phyloP scores from a whole-genome alignment of 2,888 invertebrate species.

The Carpatolechia fugitivella region DNA sequence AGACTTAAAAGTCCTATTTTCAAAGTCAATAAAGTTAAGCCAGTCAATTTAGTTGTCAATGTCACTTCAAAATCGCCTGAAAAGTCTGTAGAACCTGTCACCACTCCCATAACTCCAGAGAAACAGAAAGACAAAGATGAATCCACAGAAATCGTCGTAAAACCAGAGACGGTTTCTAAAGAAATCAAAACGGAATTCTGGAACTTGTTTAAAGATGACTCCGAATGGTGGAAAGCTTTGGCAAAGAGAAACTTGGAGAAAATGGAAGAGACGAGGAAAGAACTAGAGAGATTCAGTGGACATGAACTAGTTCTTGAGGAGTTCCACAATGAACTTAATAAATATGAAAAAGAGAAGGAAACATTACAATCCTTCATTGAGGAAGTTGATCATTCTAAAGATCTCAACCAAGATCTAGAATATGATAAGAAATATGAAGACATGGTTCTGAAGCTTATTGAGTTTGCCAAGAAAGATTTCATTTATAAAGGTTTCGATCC shows the following conservation, averaged over 20 bases:
- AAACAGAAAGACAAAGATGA: slow-evolving; percentile 53
- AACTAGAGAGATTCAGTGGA: slow-evolving; percentile 68
- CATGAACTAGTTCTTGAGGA: slow-evolving; percentile 66
- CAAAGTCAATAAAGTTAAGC: slow-evolving; percentile 61
- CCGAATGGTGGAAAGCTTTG: slow-evolving; percentile 71
- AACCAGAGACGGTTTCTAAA: slow-evolving; percentile 42
- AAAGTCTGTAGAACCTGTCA: slow-evolving; percentile 26
- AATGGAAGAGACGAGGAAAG: slow-evolving; percentile 68
- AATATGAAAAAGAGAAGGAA: slow-evolving; percentile 59
- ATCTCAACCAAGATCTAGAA: slow-evolving; percentile 58
- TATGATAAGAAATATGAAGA: slow-evolving; percentile 72
- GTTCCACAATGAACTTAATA: slow-evolving; percentile 54
- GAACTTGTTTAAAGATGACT: slow-evolving; percentile 70
- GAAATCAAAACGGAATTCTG: slow-evolving; percentile 59
- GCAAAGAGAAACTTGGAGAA: slow-evolving; percentile 69
- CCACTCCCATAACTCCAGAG: slow-evolving; percentile 41
- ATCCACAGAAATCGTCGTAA: slow-evolving; percentile 41
- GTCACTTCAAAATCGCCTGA: slow-evolving; percentile 25
- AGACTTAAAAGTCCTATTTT: slow-evolving; percentile 60
- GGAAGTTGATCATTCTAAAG: slow-evolving; percentile 65
- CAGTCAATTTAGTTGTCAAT: slow-evolving; percentile 46
- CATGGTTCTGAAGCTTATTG: slow-evolving; percentile 66
- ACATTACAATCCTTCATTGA: slow-evolving; percentile 63
- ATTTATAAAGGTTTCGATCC: slow-evolving; percentile 75
- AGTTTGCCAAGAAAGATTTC: slow-evolving; percentile 70